Conservation (phyloP, 1,140 invertebrate genomes). For the Andricus grossulariae region DNA sequence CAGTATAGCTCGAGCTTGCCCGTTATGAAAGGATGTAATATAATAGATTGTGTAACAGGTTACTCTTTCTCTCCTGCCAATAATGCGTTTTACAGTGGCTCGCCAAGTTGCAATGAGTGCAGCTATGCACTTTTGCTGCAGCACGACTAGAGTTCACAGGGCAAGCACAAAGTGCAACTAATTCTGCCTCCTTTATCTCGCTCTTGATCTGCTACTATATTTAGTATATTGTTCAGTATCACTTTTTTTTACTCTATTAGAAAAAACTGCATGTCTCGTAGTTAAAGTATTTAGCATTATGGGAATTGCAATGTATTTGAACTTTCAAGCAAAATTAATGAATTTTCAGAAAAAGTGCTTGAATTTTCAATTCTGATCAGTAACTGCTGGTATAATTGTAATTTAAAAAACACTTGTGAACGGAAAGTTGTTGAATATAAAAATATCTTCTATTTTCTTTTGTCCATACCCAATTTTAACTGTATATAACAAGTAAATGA, state of each 20-base stretch:
- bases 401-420: no score
- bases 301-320: neutral
- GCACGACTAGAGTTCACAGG: slow-evolving; percentile 12
- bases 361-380: no score
- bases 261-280: neutral
- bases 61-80: slow-evolving; percentile 41
- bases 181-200: no score
- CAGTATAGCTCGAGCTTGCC: neutral
- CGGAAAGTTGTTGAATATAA: no score
- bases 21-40: slow-evolving; percentile 47
- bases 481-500: no score
- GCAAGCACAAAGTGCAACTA: slow-evolving; percentile 24
- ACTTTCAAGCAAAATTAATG: neutral
- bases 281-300: neutral
- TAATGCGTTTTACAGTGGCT: slow-evolving; percentile 37
- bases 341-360: no score
- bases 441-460: no score
- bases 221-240: neutral
- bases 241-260: slow-evolving; percentile 11
- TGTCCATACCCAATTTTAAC: no score
- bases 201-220: no score
- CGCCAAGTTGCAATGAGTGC: slow-evolving; percentile 40
- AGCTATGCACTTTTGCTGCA: slow-evolving; percentile 61
- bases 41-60: slow-evolving; percentile 51
- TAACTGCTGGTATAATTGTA: no score